These are phyloP conservation scores for Leptopterna dolabrata DNA, from an alignment of 2,888 invertebrate genomes.

Conservation along the genomic window DNA sequence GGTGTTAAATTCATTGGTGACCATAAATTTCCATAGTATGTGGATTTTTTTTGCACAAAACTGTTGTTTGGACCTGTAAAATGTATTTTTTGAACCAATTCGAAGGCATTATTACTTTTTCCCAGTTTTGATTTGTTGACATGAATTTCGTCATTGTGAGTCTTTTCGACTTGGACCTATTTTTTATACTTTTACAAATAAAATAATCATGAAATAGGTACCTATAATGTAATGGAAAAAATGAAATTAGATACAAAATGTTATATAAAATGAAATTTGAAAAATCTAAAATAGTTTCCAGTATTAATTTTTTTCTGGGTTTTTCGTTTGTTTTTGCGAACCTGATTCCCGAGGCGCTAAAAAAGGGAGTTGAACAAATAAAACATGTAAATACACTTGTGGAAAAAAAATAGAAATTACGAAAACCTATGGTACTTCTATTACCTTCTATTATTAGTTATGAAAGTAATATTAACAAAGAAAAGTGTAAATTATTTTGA, in stretches of 20 bases:
- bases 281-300: conserved; percentile 7
- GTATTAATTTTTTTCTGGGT: conserved; percentile 2
- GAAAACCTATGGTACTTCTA: conserved; percentile 9
- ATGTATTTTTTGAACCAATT: background rate
- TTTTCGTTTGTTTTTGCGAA: background rate
- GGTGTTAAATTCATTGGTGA: background rate
- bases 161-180: conserved; percentile 36
- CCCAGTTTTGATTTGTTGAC: background rate
- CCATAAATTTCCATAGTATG: background rate
- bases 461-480: background rate
- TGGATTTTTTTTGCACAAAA: background rate
- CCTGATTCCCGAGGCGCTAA: background rate
- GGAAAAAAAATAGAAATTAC: background rate
- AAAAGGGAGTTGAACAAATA: background rate
- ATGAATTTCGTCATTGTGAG: conserved; percentile 1
- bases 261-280: background rate
- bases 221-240: background rate
- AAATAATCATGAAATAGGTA: background rate
- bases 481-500: conserved; percentile 46
- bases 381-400: conserved; percentile 38
- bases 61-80: background rate
- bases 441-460: conserved; percentile 24
- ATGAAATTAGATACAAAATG: background rate
- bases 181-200: conserved; percentile 41
- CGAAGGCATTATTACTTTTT: background rate